phyloP scores from a whole-genome alignment of 2,888 invertebrate genomes.

The Hirtodrosophila trivittata region DNA sequence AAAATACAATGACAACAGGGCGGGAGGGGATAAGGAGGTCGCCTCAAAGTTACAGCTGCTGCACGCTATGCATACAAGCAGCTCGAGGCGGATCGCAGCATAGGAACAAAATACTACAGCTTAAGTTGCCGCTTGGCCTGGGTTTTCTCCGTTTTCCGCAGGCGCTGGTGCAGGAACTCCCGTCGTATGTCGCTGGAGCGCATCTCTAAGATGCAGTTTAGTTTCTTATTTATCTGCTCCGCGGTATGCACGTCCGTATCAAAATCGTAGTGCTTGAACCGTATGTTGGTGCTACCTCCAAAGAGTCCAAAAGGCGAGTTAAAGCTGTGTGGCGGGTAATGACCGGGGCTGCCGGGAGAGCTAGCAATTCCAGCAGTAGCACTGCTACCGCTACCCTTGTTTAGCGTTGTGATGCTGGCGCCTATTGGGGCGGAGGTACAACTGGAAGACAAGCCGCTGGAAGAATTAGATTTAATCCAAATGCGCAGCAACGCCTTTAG shows the following conservation, averaged over 20 bases:
- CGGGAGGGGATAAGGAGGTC: constrained; percentile 18
- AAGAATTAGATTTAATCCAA: constrained; percentile 85
- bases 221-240: constrained; percentile 93
- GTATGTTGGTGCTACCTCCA: constrained; percentile 72
- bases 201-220: constrained; percentile 93
- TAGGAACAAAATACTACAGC: constrained; percentile 80
- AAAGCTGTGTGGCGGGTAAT: constrained; percentile 68
- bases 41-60: constrained; percentile 24
- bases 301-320: constrained; percentile 63
- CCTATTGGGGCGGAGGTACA: constrained; percentile 61
- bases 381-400: constrained; percentile 29
- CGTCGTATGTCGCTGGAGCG: constrained; percentile 91
- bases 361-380: constrained; percentile 16
- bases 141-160: constrained; percentile 83
- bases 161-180: constrained; percentile 91
- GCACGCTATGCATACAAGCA: constrained; percentile 58
- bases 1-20: constrained; percentile 62
- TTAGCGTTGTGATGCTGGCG: constrained; percentile 48
- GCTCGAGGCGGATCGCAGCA: constrained; percentile 40
- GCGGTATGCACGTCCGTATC: constrained; percentile 91
- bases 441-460: constrained; percentile 66
- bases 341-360: constrained; percentile 80
- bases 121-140: constrained; percentile 79
- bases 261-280: constrained; percentile 94
- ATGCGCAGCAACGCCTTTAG: constrained; percentile 90